Base-by-base conservation (phyloP, 2,113 vertebrate species). In the Fregata magnificens region DNA sequence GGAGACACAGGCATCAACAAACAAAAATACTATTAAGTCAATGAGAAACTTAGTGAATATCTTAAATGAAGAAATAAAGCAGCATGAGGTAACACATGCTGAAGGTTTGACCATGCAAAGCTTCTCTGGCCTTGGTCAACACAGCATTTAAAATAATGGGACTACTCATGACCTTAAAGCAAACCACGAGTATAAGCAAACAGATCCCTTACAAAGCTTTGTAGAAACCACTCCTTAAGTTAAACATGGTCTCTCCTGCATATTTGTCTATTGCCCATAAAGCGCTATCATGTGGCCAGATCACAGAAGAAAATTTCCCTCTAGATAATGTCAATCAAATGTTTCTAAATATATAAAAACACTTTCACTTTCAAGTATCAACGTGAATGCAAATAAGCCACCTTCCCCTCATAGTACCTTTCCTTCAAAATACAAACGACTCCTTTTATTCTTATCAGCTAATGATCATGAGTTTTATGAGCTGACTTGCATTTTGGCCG, bases 201-300 rank as follows among this genome's bases (percentile, higher is more conserved):
- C 9, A 86, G 45, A 65, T 73, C n/a, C 52, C 32, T 69, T 34
- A 66, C 31, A 77, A 77, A 86, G 31, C 32, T 63, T 45, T 73
- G 42, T 40, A 45, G 87, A 74, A 88, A 76, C 14, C 76, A 82
- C 32, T 84, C 53, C 32, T 70, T 16, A 38, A 76, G 38, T 73
- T 70, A 89, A 78, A 66, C 20, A 52, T 0, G 4, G n/a, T 19
- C 36, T 70, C 42, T 69, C 5, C 1, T 38, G 34, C 0, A 0
- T 70, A 52, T 34, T 21, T 56, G 19, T 32, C 77, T 45, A 29
- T 25, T 34, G 24, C 15, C 63, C 7, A 9, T 26, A 52, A 61
- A 72, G 40, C 1, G 1, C 56, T 83, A 61, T 28, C 36, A 16
- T 18, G 62, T 10, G 45, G 62, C 32, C 62, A 76, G 67, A 49